Base-by-base conservation (phyloP, 2,797 vertebrate species). In the Chaenodraco wilsoni region DNA sequence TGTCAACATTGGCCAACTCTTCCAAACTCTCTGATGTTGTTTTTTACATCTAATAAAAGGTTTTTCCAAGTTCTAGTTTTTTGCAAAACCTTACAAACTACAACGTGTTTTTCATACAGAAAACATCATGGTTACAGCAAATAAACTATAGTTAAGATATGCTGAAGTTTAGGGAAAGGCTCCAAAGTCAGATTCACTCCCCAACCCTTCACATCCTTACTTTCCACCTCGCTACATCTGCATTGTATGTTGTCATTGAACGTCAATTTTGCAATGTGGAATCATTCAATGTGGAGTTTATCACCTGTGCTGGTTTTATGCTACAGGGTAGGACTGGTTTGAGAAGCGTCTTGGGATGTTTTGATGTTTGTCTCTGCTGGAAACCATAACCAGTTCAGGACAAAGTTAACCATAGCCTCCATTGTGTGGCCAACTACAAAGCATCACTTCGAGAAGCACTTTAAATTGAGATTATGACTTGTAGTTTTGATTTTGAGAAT, bases 381-480 rank as follows among this genome's bases (percentile, higher is more conserved):
- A 59, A 69, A 17, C 58, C 46, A 65, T 58, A 55, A 33, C 45
- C 14, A 11, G 56, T 48, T 48, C 27, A 0, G 33, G 2, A 59
- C 72, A 15, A n/a, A 69, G 50, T 14, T 45, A 55, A 62, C 66
- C 61, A 52, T 46, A 71, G 57, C 14, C 11, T 59, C 44, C 6
- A 23, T 37, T 65, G 11, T 69, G 65, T 37, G 31, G 48, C n/a
- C 66, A 52, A 64, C 37, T 44, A 46, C 55, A 71, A 50, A 65
- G 57, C 58, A 37, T 65, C 55, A 63, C 69, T 75, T 58, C 27
- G 64, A 49, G n/a, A 5, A 52, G 19, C 14, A 70, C 43, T 75
- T 74, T 66, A 61, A 79, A 71, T 45, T 67, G 17, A 75, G 16
- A 69, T 14, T 14, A 23, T 13, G 1, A 1, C 50, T 71, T 49